Conservation (phyloP, 2,797 vertebrate species). For the Synanceia verrucosa region DNA sequence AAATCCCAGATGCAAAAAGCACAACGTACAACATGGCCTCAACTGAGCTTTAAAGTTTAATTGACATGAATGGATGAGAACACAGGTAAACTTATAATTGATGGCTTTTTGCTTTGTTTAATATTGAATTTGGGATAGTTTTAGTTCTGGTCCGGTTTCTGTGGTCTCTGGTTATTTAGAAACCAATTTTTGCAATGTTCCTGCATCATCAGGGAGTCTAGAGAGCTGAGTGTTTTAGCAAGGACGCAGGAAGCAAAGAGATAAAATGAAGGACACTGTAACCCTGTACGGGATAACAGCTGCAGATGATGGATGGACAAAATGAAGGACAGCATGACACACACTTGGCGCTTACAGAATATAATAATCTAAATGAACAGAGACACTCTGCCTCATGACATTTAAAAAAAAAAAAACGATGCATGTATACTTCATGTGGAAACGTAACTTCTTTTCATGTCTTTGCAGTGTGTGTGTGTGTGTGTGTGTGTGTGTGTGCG, state of each 20-base stretch:
- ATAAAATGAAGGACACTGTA: not conserved
- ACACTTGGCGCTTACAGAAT: not conserved
- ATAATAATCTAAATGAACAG: not conserved
- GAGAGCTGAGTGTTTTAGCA: not conserved
- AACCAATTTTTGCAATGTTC: too few relatives aligned
- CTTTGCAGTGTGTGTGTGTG: slow-evolving; percentile 1
- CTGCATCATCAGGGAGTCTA: too few relatives aligned
- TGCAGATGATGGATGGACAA: not conserved
- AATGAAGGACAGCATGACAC: not conserved
- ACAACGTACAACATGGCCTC: not conserved
- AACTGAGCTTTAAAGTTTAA: slow-evolving; percentile 8
- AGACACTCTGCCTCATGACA: not conserved
- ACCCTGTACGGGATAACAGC: not conserved
- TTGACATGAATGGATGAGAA: not conserved
- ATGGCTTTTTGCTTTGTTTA: not conserved
- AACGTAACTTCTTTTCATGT: too few relatives aligned
- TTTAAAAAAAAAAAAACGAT: not conserved
- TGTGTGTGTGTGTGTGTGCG: not conserved
- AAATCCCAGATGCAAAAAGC: slow-evolving; percentile 34
- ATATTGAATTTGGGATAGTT: too few relatives aligned
- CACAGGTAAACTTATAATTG: too few relatives aligned
- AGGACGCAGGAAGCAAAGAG: not conserved
- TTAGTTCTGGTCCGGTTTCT: too few relatives aligned
- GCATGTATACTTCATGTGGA: not conserved
- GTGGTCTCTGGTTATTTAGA: too few relatives aligned